Conservation (phyloP, 2,797 vertebrate species). For the Lutjanus argentimaculatus region DNA sequence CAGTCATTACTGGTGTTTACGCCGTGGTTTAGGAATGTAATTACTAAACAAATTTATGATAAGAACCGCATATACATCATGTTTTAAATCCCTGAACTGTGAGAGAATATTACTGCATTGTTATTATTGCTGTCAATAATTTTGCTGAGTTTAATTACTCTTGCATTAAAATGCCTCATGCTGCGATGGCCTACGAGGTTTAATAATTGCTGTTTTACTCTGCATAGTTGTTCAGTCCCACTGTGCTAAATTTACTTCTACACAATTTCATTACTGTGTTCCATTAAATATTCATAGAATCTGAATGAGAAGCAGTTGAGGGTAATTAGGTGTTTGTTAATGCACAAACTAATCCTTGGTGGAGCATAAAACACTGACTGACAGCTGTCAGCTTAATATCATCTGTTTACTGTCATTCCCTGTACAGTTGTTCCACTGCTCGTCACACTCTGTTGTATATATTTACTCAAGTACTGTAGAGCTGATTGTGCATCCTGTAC, state of each 20-base stretch:
- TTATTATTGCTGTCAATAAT: conserved; percentile 56
- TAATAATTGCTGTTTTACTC: conserved; percentile 57
- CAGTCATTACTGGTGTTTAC: conserved; percentile 35
- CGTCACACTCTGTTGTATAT: conserved; percentile 6
- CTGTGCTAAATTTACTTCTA: conserved; percentile 59
- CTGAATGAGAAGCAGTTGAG: conserved; percentile 69
- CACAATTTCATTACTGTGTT: conserved; percentile 66
- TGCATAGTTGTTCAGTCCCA: conserved; percentile 25
- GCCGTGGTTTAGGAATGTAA: conserved; percentile 25
- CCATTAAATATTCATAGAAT: conserved; percentile 82
- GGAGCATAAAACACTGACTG: conserved; percentile 66
- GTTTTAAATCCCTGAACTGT: conserved; percentile 44
- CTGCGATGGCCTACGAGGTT: conserved; percentile 6
- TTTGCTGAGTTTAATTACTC: conserved; percentile 67
- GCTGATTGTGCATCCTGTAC: conserved; percentile 17
- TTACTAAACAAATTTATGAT: conserved; percentile 46
- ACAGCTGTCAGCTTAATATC: conserved; percentile 71
- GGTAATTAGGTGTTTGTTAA: conserved; percentile 74
- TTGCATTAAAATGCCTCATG: conserved; percentile 46
- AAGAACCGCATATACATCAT: conserved; percentile 31
- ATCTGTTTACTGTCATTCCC: conserved; percentile 25
- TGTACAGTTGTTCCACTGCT: conserved; percentile 13
- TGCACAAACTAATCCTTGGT: conserved; percentile 65
- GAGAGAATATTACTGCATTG: conserved; percentile 35
- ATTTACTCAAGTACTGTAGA: neutral